A percentile compares a stretch with the other conserved stretches of the same genome.
Conservation (phyloP, 1,140 invertebrate species). For the Leptoteleia sp. region DNA sequence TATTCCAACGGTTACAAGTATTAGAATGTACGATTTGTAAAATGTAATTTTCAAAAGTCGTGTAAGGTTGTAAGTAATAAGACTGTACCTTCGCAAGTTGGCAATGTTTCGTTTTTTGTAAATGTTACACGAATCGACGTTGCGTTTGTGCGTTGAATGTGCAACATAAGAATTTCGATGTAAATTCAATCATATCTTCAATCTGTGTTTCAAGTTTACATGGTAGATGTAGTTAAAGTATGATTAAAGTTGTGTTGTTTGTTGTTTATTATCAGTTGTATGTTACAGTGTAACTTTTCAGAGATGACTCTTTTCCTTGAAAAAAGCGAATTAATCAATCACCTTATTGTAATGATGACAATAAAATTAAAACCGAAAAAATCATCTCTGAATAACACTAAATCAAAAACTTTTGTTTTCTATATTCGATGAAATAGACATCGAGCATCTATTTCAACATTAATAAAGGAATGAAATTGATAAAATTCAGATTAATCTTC, state of each 20-base stretch:
- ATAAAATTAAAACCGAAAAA: not conserved
- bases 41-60: conserved; percentile 50
- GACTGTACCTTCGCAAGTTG: conserved; percentile 46
- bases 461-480: conserved; percentile 13
- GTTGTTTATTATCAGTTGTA: conserved; percentile 10
- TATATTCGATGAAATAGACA: not conserved
- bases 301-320: conserved; percentile 4
- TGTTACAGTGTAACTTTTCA: not conserved
- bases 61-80: conserved; percentile 46
- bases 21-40: conserved; percentile 39
- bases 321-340: not conserved
- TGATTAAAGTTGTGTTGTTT: conserved; percentile 23
- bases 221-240: conserved; percentile 36
- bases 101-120: conserved; percentile 24
- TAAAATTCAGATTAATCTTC: too few species aligned
- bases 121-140: conserved; percentile 39
- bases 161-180: conserved; percentile 29
- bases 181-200: conserved; percentile 53
- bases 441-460: conserved; percentile 5
- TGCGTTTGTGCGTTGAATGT: conserved; percentile 38
- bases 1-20: conserved; percentile 1
- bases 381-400: not conserved
- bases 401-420: not conserved
- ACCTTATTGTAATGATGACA: not conserved
- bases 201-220: conserved; percentile 53